Percentiles rank a stretch among this genome's conserved stretches.
Evolutionary conservation across 2,113 vertebrate genomes (phyloP).

Genomic region (Megaptera novaeangliae): DNA sequence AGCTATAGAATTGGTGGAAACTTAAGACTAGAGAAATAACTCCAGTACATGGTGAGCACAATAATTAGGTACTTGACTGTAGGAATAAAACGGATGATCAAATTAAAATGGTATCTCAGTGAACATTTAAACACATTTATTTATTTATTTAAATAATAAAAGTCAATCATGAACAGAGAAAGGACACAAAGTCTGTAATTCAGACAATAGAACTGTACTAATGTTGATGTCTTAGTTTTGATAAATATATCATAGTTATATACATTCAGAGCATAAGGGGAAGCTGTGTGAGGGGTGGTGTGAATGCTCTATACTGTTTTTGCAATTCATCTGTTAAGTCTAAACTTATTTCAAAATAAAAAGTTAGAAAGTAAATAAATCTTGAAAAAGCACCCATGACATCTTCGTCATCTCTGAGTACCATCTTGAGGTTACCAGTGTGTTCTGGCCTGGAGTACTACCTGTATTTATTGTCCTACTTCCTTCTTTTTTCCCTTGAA

Average conservation of each 20-base stretch:
- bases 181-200: not conserved
- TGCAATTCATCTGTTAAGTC: not conserved
- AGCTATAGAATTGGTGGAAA: not conserved
- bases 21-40: not conserved
- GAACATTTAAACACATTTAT: not conserved
- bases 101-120: not conserved
- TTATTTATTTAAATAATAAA: not conserved
- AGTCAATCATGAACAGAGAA: not conserved
- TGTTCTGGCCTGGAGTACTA: not conserved
- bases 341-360: not conserved
- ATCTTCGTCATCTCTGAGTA: not conserved
- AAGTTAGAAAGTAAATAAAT: not conserved
- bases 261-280: not conserved
- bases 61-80: not conserved
- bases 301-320: not conserved
- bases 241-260: not conserved
- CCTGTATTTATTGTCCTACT: not conserved
- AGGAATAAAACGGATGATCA: not conserved
- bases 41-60: not conserved
- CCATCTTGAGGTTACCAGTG: accelerated
- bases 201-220: not conserved
- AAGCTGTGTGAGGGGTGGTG: not conserved
- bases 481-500: not conserved
- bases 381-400: not conserved
- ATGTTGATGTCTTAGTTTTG: not conserved